Evolutionary conservation across 1,140 invertebrate genomes (phyloP).

Genomic region (Macrocentrus cingulum): DNA sequence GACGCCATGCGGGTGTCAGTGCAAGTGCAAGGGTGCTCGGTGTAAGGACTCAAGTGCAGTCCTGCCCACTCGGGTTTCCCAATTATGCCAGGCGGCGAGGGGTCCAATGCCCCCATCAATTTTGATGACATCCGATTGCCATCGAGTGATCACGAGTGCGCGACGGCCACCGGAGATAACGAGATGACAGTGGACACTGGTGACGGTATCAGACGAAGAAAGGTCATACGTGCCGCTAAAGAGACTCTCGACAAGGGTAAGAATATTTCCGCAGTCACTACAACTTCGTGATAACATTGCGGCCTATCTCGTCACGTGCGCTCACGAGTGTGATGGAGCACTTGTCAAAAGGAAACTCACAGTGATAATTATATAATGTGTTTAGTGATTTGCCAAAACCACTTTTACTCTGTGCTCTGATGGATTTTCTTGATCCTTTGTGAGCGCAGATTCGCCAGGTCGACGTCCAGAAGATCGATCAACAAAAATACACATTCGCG

Average conservation of each 20-base stretch:
- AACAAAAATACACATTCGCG: too few species aligned
- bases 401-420: too few species aligned
- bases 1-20: conserved; percentile 44
- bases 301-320: too few species aligned
- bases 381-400: too few species aligned
- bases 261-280: too few species aligned
- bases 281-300: too few species aligned
- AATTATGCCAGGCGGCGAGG: conserved; percentile 58
- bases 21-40: conserved; percentile 48
- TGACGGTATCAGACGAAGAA: conserved; percentile 58
- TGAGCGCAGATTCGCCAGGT: too few species aligned
- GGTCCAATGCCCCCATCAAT: conserved; percentile 48
- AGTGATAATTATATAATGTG: too few species aligned
- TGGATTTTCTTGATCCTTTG: too few species aligned
- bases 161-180: conserved; percentile 27
- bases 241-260: conserved; percentile 67
- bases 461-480: too few species aligned
- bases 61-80: conserved; percentile 38
- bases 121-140: conserved; percentile 25
- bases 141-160: conserved; percentile 26
- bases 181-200: conserved; percentile 31
- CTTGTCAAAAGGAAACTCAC: too few species aligned
- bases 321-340: too few species aligned
- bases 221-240: conserved; percentile 66
- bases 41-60: conserved; percentile 44